phyloP scores from a whole-genome alignment of 2,113 vertebrate genomes.

The Pygoscelis adeliae region DNA sequence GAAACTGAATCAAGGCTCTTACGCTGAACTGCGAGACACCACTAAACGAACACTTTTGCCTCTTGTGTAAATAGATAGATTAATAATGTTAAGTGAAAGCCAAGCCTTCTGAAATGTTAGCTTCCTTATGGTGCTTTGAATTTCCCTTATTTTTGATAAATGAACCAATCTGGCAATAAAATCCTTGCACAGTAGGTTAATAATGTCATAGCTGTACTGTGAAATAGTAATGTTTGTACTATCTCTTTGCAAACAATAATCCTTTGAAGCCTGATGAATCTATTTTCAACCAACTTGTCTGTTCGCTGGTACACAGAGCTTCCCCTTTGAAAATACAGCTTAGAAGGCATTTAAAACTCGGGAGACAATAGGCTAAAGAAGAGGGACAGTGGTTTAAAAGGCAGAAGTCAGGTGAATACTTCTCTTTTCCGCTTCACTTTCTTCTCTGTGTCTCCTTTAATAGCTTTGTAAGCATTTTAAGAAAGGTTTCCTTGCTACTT shows the following conservation, averaged over 20 bases:
- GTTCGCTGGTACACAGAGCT: conserved; percentile 47
- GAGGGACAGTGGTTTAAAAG: neutral
- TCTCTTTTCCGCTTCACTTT: neutral
- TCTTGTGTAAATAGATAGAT: conserved; percentile 80
- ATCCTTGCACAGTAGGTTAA: conserved; percentile 82
- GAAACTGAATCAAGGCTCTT: conserved; percentile 63
- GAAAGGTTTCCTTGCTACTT: neutral
- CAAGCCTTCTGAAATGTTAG: conserved; percentile 79
- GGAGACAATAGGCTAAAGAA: conserved; percentile 19
- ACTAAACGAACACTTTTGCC: conserved; percentile 73
- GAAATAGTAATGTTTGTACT: conserved; percentile 81
- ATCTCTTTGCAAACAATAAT: conserved; percentile 82
- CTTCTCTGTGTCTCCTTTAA: neutral
- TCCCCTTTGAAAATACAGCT: conserved; percentile 63
- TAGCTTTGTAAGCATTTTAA: conserved; percentile 9
- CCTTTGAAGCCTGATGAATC: conserved; percentile 83
- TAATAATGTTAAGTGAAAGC: conserved; percentile 77
- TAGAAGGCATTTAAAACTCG: conserved; percentile 60
- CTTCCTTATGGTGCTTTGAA: conserved; percentile 80
- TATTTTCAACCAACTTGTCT: conserved; percentile 74
- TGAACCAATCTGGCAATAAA: conserved; percentile 83
- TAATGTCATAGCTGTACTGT: conserved; percentile 82
- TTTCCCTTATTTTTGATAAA: conserved; percentile 84
- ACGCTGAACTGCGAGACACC: conserved; percentile 41
- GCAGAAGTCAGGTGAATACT: neutral